These are phyloP conservation scores for Nephotettix cincticeps DNA, from an alignment of 1,140 invertebrate species.

Conservation along the genomic window DNA sequence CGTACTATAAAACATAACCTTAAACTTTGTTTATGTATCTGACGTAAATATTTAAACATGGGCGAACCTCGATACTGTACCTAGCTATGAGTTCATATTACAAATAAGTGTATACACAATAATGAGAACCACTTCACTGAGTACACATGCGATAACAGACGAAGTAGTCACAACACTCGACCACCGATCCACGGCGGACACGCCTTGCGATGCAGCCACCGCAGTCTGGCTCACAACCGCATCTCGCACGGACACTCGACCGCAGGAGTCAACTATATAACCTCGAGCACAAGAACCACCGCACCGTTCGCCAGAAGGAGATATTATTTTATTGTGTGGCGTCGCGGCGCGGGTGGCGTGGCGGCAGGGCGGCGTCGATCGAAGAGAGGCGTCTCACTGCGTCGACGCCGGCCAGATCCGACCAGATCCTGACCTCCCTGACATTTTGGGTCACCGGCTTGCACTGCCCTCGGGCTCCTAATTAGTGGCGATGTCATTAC, in stretches of 20 bases:
- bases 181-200: no score
- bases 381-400: constrained; percentile 14
- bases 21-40: background rate
- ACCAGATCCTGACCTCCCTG: constrained; percentile 1
- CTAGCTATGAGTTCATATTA: no score
- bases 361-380: constrained; percentile 21
- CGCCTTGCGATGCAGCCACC: no score
- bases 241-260: no score
- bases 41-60: no score
- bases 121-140: no score
- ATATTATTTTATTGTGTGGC: constrained; percentile 14
- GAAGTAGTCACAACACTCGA: no score
- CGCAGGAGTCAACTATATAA: background rate
- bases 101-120: no score
- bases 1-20: background rate
- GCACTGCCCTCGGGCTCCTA: constrained; percentile 1
- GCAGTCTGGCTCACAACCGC: no score
- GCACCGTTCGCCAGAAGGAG: background rate
- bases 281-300: background rate
- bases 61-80: no score
- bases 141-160: no score
- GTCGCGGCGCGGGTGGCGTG: background rate
- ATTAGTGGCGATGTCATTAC: constrained; percentile 20
- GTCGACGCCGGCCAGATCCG: constrained; percentile 21
- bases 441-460: constrained; percentile 1